Conservation (phyloP, 2,797 vertebrate species). For the Craterocephalus amniculus region DNA sequence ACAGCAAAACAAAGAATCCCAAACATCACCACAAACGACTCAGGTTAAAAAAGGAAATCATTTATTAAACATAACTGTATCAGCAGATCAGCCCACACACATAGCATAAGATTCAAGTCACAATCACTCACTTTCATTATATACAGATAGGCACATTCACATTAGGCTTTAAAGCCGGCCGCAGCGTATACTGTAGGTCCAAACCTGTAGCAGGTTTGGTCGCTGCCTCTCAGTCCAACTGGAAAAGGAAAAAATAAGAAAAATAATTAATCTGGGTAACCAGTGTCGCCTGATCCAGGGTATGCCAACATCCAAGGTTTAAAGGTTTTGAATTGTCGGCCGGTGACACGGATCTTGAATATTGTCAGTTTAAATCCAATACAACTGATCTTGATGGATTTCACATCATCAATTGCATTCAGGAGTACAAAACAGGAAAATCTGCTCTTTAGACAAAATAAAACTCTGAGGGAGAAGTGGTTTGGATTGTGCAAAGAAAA, state of each 20-base stretch:
- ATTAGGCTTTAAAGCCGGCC: constrained; percentile 66
- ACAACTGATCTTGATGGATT: constrained; percentile 20
- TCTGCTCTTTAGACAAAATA: constrained; percentile 17
- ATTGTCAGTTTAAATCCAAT: not conserved
- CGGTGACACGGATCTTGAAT: constrained; percentile 2
- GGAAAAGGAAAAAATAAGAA: not conserved
- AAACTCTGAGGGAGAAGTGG: constrained; percentile 15
- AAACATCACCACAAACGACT: constrained; percentile 1
- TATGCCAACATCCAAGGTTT: constrained; percentile 28
- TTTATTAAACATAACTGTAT: constrained; percentile 78
- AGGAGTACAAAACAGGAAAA: constrained; percentile 31
- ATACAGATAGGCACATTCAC: constrained; percentile 82
- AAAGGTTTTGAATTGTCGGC: constrained; percentile 32
- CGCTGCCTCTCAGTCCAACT: constrained; percentile 56
- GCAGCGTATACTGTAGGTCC: constrained; percentile 58
- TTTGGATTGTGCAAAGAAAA: constrained; percentile 8
- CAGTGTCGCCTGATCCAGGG: constrained; percentile 23
- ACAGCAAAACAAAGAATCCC: not conserved
- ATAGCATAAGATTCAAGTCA: constrained; percentile 70
- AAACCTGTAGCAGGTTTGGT: constrained; percentile 51
- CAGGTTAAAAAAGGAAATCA: constrained; percentile 74
- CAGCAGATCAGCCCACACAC: constrained; percentile 72
- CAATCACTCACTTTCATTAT: constrained; percentile 75
- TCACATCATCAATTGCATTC: constrained; percentile 5
- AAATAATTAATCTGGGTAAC: constrained; percentile 7